These are phyloP conservation scores for Halcyon leucocephala DNA, from an alignment of 2,797 vertebrate genomes.

Conservation along the genomic window DNA sequence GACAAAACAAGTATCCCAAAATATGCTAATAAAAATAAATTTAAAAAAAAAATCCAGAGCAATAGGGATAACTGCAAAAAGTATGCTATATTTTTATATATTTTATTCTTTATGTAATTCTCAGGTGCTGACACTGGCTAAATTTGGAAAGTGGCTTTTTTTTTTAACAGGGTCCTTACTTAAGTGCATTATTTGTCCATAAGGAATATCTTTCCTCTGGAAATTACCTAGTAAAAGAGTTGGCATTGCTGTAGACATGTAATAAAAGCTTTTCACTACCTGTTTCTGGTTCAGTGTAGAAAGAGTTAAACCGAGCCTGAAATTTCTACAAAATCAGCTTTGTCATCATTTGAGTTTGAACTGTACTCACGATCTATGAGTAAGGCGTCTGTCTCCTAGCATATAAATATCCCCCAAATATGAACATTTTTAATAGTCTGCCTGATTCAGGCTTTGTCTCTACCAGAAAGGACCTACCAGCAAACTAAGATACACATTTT, in stretches of 20 bases:
- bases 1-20: neutral
- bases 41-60: neutral
- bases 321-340: neutral
- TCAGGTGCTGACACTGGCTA: neutral
- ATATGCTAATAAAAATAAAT: neutral
- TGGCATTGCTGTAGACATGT: neutral
- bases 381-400: neutral
- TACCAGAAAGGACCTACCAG: neutral
- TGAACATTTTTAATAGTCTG: neutral
- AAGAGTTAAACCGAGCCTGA: neutral
- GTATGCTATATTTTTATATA: neutral
- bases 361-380: neutral
- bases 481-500: neutral
- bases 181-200: neutral
- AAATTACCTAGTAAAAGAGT: neutral
- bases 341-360: neutral
- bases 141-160: neutral
- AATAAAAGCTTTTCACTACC: neutral
- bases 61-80: neutral
- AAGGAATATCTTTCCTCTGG: neutral
- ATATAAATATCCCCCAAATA: neutral
- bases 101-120: neutral
- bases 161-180: neutral
- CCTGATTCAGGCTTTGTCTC: neutral
- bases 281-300: neutral